phyloP scores from a whole-genome alignment of 1,140 invertebrate genomes.

The Nasonia giraulti region DNA sequence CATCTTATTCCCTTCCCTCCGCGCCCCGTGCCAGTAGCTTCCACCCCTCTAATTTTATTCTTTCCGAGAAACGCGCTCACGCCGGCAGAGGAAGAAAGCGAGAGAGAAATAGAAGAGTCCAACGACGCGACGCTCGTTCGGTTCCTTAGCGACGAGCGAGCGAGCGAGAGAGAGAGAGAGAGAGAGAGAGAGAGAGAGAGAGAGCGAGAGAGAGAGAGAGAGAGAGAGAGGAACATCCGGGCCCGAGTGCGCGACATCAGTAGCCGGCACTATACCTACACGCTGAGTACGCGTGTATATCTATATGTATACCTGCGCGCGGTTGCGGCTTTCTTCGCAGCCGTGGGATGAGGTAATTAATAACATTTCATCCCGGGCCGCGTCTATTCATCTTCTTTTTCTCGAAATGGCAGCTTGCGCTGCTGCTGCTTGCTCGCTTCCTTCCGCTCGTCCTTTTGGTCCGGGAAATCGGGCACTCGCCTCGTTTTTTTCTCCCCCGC shows the following conservation, averaged over 20 bases:
- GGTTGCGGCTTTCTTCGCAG: slow-evolving; percentile 3
- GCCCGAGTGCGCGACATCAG: background rate
- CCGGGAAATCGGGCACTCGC: background rate
- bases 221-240: background rate
- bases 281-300: no score
- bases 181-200: no score
- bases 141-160: slow-evolving; percentile 35
- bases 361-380: slow-evolving; percentile 25
- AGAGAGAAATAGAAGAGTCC: background rate
- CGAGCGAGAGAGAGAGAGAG: no score
- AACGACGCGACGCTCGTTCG: background rate
- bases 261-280: background rate
- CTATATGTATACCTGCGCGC: background rate
- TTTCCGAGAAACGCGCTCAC: background rate
- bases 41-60: slow-evolving; percentile 40
- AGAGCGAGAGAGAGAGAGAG: no score
- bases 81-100: background rate
- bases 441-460: slow-evolving; percentile 15
- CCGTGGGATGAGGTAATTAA: slow-evolving; percentile 42
- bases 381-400: slow-evolving; percentile 43
- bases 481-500: background rate
- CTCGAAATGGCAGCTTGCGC: slow-evolving; percentile 39
- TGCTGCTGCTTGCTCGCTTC: background rate
- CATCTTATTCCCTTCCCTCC: background rate
- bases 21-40: background rate